A percentile compares a stretch with the other conserved stretches of the same genome.
Conservation (phyloP, 2,888 invertebrate species). For the Camponotus fellah region DNA sequence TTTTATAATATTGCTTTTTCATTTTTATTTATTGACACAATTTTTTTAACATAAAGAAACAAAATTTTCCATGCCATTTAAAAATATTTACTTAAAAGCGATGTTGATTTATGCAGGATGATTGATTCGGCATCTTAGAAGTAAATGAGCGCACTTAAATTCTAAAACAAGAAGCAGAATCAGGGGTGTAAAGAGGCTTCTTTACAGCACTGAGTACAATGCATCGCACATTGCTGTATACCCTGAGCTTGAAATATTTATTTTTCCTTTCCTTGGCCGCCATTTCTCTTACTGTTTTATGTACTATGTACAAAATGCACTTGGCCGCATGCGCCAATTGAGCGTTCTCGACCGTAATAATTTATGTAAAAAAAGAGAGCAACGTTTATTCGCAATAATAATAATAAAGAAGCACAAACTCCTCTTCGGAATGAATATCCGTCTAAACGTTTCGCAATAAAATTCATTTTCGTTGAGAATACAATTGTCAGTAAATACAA, state of each 20-base stretch:
- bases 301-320: constrained; percentile 4
- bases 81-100: neutral
- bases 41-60: neutral
- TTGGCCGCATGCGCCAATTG: neutral
- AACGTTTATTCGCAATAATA: neutral
- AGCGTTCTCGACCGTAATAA: constrained; percentile 4
- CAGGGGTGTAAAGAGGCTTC: constrained; percentile 67
- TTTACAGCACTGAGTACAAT: constrained; percentile 71
- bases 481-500: neutral
- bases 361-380: neutral
- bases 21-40: neutral
- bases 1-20: neutral
- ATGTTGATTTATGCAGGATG: constrained; percentile 22
- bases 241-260: constrained; percentile 62
- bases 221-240: constrained; percentile 37
- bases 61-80: neutral
- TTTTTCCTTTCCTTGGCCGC: constrained; percentile 36
- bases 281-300: neutral
- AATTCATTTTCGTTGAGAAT: neutral
- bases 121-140: constrained; percentile 64
- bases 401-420: constrained; percentile 1
- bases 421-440: neutral
- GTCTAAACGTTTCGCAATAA: neutral
- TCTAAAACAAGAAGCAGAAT: constrained; percentile 46
- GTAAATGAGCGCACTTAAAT: constrained; percentile 70